These are phyloP conservation scores for Pterocles gutturalis DNA, from an alignment of 2,113 vertebrate species.

Conservation along the genomic window DNA sequence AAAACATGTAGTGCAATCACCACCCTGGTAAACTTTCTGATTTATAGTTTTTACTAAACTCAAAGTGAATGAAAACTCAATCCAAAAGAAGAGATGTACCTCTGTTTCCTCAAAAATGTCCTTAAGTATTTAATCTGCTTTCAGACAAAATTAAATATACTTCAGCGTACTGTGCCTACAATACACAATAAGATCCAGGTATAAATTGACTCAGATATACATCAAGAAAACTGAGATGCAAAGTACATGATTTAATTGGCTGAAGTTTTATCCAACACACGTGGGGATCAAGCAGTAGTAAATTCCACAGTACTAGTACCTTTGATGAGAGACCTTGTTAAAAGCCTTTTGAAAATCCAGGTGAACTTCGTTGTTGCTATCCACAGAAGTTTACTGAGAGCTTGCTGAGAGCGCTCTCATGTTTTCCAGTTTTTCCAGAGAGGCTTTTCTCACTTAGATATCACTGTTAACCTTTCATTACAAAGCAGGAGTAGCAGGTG, in stretches of 20 bases:
- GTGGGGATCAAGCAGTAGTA: background rate
- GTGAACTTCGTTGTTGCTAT: background rate
- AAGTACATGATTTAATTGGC: background rate
- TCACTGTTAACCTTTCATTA: background rate
- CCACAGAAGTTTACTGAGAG: background rate
- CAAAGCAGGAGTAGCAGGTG: background rate
- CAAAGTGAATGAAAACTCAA: background rate
- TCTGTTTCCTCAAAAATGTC: background rate
- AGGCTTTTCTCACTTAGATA: background rate
- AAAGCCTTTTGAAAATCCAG: conserved; percentile 2
- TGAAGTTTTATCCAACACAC: background rate
- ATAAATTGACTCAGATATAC: background rate
- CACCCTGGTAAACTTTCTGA: background rate
- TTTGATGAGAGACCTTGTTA: conserved; percentile 15
- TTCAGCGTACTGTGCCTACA: background rate
- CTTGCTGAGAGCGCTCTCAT: background rate
- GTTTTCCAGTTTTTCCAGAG: background rate
- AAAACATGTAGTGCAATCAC: background rate
- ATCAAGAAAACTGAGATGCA: background rate
- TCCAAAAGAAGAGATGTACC: background rate
- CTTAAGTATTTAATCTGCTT: background rate
- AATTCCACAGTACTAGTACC: background rate
- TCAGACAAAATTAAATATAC: background rate
- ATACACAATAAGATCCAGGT: background rate
- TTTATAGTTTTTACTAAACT: background rate